phyloP scores from a whole-genome alignment of 2,113 vertebrate species.

The Lipotes vexillifer region DNA sequence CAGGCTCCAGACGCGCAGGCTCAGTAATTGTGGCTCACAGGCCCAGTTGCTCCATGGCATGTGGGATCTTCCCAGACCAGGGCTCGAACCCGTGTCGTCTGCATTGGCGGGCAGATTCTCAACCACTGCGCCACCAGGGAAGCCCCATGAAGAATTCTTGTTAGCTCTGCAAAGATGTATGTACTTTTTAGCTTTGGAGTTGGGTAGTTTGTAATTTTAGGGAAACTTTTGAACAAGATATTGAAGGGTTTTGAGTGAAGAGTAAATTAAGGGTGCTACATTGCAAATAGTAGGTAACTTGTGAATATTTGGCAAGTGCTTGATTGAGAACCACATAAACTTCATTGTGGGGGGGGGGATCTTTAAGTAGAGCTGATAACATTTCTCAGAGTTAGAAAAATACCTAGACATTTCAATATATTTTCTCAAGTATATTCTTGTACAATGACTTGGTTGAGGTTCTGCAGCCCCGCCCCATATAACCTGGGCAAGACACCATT shows the following conservation, averaged over 20 bases:
- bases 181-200: background rate
- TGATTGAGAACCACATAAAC: background rate
- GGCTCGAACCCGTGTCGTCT: too few relatives aligned
- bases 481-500: background rate
- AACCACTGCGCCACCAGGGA: too few relatives aligned
- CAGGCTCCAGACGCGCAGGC: too few relatives aligned
- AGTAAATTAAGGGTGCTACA: background rate
- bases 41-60: too few relatives aligned
- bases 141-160: background rate
- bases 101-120: too few relatives aligned
- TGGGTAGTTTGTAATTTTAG: constrained; percentile 26
- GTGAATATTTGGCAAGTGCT: background rate
- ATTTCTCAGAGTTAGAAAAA: background rate
- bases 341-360: background rate
- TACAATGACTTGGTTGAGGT: background rate
- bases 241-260: background rate
- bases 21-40: too few relatives aligned
- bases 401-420: background rate
- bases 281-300: background rate
- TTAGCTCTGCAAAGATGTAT: background rate
- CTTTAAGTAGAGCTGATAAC: background rate
- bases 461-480: background rate
- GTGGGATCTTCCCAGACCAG: too few relatives aligned
- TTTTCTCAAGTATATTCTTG: background rate
- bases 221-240: background rate